phyloP scores from a whole-genome alignment of 2,113 vertebrate species.

The Rynchops niger region DNA sequence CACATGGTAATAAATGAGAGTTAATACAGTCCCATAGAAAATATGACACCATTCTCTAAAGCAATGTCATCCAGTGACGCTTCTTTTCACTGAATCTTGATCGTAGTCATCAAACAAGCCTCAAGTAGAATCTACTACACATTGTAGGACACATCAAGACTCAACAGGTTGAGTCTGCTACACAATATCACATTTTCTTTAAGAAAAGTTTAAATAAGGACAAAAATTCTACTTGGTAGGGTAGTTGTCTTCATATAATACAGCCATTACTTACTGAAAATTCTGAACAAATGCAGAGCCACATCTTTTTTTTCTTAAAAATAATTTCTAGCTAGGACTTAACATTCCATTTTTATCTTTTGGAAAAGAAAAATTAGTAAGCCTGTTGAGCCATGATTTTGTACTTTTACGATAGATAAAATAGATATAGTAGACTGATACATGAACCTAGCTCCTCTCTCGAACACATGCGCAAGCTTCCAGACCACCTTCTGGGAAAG shows the following conservation, averaged over 20 bases:
- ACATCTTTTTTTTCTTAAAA: not conserved
- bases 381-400: not conserved
- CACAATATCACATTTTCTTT: not conserved
- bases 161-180: conserved; percentile 51
- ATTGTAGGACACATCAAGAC: conserved; percentile 36
- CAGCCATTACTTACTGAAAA: not conserved
- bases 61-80: not conserved
- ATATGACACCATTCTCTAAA: conserved; percentile 7
- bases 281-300: not conserved
- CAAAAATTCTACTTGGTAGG: not conserved
- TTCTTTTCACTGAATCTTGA: conserved; percentile 35
- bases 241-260: not conserved
- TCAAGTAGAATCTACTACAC: conserved; percentile 41
- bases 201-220: conserved; percentile 1
- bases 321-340: not conserved
- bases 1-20: not conserved
- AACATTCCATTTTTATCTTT: not conserved
- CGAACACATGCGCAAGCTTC: not conserved
- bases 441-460: not conserved
- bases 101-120: conserved; percentile 13
- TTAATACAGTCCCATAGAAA: not conserved
- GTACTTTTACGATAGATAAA: not conserved
- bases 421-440: not conserved
- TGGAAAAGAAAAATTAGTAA: not conserved
- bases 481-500: not conserved